Base-by-base conservation (phyloP, 53 echinoderm and acorn worm genomes). In the Paracentrotus lividus region DNA sequence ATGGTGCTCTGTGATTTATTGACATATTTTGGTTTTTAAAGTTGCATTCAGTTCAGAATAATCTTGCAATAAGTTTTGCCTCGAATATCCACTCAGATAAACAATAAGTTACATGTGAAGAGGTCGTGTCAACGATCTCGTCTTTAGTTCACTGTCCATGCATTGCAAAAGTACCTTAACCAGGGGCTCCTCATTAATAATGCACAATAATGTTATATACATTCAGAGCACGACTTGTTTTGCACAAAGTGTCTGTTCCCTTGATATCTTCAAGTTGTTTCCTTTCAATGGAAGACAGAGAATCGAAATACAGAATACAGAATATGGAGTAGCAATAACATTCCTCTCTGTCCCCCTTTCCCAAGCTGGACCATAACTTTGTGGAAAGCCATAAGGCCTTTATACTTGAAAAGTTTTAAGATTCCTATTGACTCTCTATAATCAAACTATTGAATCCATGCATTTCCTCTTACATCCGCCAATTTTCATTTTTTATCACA, bases 161-260 rank as follows among this genome's bases (percentile, higher is more conserved):
- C 72, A 36, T 72, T 0, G 40, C 72, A 72, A 72, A 69, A 72
- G 72, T 72, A 72, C 72, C 42, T 20, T 20, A 6, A 38, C 31
- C 31, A 40, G 36, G 18, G 36, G 36, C 72, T 72, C 1, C 21
- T 72, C 26, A 47, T 81, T 45, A 16, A 47, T 47, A 81, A 44
- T 81, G 44, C 47, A 26, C 14, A 81, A 81, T n/a, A 49, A 45
- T 81, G 14, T 27, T 47, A n/a, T n/a, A n/a, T n/a, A 81, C 81
- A 81, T 45, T 81, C 81, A 47, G 81, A 81, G 81, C 81, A 81
- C 16, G 49, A 81, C 81, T 81, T 81, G 81, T 78, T 45, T 78
- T 44, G 45, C 81, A 4, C 81, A 81, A 81, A 81, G 47, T 26
- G 81, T 26, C 81, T 2, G 47, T 81, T 81, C 81, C 81, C 81